A percentile compares a stretch with the other conserved stretches of the same genome.
Conservation (phyloP, 2,113 vertebrate genomes). For the Myiozetetes cayanensis region DNA sequence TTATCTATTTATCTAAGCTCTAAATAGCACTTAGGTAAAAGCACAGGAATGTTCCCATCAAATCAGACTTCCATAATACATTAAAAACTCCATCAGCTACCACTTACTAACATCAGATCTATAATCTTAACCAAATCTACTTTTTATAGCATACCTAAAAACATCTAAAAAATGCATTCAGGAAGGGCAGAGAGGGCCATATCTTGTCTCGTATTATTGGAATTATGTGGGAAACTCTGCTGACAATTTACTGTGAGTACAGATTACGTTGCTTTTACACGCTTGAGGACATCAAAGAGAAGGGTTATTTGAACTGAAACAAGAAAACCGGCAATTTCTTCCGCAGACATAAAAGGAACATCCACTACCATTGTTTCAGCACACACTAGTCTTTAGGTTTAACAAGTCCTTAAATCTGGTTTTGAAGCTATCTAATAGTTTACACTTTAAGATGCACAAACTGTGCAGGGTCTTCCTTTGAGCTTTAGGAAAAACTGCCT, state of each 20-base stretch:
- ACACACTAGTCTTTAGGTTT: background rate
- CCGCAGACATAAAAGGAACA: background rate
- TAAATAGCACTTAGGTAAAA: constrained; percentile 18
- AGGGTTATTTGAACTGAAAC: background rate
- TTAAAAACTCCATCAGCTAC: constrained; percentile 4
- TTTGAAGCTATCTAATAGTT: background rate
- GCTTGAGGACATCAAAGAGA: background rate
- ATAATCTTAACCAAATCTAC: background rate
- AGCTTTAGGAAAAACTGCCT: background rate
- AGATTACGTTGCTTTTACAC: background rate
- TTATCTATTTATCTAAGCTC: background rate
- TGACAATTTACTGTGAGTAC: background rate
- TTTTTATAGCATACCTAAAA: constrained; percentile 2
- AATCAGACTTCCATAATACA: background rate
- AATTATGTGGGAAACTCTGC: background rate
- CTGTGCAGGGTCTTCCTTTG: background rate
- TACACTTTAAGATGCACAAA: background rate
- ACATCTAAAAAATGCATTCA: background rate
- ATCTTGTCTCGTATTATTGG: background rate
- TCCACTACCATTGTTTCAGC: background rate
- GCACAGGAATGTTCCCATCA: background rate
- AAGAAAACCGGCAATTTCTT: background rate
- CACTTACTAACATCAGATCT: background rate
- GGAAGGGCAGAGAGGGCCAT: background rate
- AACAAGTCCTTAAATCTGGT: background rate